phyloP scores from a whole-genome alignment of 2,113 vertebrate species.

The Pipa parva region DNA sequence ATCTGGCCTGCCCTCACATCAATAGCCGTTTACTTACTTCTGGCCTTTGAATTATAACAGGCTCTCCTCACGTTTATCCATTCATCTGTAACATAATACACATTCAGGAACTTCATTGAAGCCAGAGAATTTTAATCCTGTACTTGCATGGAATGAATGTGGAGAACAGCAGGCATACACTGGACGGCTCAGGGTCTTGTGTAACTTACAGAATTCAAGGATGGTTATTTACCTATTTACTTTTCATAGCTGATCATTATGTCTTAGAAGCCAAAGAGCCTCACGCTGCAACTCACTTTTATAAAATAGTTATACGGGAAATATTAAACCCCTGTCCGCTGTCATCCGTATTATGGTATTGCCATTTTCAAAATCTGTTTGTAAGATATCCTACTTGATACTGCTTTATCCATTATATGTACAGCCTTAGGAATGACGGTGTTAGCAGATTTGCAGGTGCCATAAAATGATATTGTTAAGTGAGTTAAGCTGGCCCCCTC shows the following conservation, averaged over 20 bases:
- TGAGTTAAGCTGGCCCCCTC: too few species aligned
- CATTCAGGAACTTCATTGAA: constrained; percentile 43
- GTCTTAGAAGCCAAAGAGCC: constrained; percentile 4
- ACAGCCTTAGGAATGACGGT: too few species aligned
- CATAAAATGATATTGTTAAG: too few species aligned
- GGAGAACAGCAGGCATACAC: not conserved
- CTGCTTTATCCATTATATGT: too few species aligned
- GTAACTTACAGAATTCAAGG: constrained; percentile 1
- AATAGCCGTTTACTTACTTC: constrained; percentile 13
- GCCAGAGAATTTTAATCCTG: constrained; percentile 36
- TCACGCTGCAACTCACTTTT: not conserved
- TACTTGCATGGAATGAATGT: constrained; percentile 5
- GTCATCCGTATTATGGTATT: not conserved
- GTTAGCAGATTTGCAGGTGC: too few species aligned
- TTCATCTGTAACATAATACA: constrained; percentile 39
- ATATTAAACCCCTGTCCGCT: not conserved
- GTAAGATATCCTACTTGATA: too few species aligned
- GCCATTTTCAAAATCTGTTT: too few species aligned
- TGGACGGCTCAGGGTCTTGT: constrained; percentile 10
- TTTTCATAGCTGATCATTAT: not conserved
- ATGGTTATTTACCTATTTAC: constrained; percentile 1
- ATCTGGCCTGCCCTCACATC: constrained; percentile 8
- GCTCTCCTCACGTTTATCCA: constrained; percentile 1
- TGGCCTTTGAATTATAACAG: constrained; percentile 14
- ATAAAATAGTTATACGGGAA: not conserved